phyloP scores from a whole-genome alignment of 2,888 invertebrate genomes.

The Neoitamus cyanurus region DNA sequence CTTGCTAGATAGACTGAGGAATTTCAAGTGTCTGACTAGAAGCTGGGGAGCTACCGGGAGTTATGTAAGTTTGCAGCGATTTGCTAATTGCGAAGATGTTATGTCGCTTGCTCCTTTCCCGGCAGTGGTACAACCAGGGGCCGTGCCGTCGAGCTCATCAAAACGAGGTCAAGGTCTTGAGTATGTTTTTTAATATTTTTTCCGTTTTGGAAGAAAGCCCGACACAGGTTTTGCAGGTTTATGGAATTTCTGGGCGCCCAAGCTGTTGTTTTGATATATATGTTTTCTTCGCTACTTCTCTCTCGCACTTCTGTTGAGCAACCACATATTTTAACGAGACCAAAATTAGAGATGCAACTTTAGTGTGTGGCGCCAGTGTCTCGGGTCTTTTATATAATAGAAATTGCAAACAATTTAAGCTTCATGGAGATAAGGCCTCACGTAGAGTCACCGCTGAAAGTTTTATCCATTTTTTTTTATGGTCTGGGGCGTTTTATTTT shows the following conservation, averaged over 20 bases:
- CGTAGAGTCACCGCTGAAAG: neutral
- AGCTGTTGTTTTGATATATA: neutral
- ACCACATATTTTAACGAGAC: neutral
- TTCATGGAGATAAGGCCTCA: neutral
- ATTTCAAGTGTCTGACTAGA: neutral
- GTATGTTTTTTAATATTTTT: neutral
- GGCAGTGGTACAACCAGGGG: neutral
- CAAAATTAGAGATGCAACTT: neutral
- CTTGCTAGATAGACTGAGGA: neutral
- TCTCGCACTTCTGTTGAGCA: neutral
- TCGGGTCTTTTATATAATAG: neutral
- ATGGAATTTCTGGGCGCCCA: neutral
- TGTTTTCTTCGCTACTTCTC: neutral
- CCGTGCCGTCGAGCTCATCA: neutral
- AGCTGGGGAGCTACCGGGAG: neutral
- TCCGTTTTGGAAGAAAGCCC: neutral
- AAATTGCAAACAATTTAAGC: neutral
- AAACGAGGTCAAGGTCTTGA: constrained; percentile 11
- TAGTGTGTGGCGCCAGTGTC: neutral
- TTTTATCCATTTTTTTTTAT: neutral
- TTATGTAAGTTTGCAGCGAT: neutral
- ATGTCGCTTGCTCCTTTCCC: neutral
- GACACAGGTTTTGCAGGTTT: neutral
- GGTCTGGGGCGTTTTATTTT: neutral
- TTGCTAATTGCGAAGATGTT: neutral